phyloP scores from a whole-genome alignment of 2,797 vertebrate genomes.

The Scleropages formosus region DNA sequence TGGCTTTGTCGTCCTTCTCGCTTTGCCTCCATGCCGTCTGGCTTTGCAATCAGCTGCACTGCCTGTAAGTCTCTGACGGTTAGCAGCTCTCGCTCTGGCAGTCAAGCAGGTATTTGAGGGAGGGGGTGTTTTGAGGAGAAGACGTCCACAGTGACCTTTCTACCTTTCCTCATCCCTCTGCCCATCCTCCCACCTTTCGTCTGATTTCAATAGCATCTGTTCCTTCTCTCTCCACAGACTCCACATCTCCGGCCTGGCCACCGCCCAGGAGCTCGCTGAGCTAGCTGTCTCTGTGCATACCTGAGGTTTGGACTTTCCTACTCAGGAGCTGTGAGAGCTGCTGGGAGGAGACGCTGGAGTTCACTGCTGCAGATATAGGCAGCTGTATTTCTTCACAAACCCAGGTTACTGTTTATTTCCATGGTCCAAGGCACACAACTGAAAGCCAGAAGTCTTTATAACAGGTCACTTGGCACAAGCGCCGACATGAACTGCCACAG shows the following conservation, averaged over 20 bases:
- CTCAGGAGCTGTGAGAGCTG: background rate
- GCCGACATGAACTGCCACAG: too few species aligned
- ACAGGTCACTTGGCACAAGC: too few species aligned
- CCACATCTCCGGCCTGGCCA: slow-evolving; percentile 20
- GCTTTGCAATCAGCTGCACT: slow-evolving; percentile 30
- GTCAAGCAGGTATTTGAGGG: background rate
- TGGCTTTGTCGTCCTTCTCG: background rate
- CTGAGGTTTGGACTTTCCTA: slow-evolving; percentile 10
- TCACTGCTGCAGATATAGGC: background rate
- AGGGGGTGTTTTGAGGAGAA: background rate
- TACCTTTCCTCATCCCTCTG: slow-evolving; percentile 3
- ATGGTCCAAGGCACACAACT: background rate
- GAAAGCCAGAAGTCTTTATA: too few species aligned
- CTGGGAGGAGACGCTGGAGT: background rate
- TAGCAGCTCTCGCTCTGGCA: slow-evolving; percentile 26
- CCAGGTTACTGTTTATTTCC: background rate
- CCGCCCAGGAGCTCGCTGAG: background rate
- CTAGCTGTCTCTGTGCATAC: background rate
- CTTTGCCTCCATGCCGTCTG: slow-evolving; percentile 19
- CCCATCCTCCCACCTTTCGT: background rate
- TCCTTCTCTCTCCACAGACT: background rate
- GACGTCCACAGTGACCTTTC: slow-evolving; percentile 13
- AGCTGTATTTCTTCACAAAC: background rate
- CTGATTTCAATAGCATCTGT: slow-evolving; percentile 34
- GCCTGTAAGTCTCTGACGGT: slow-evolving; percentile 1